These are phyloP conservation scores for Tiliacea citrago DNA, from an alignment of 2,888 invertebrate genomes.

Conservation along the genomic window DNA sequence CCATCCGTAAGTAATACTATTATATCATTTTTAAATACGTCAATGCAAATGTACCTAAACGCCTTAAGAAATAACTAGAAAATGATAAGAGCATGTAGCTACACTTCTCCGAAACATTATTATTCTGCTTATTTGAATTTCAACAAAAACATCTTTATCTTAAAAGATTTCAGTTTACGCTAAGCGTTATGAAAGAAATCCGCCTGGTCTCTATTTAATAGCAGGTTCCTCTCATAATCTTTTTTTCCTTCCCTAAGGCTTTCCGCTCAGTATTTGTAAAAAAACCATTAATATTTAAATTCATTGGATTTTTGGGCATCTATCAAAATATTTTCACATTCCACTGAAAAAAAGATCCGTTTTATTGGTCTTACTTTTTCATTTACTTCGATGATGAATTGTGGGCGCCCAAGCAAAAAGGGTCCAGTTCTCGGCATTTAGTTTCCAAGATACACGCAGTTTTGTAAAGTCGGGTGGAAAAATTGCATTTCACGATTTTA, in stretches of 20 bases:
- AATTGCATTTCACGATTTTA: no score
- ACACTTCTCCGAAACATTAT: conserved; percentile 36
- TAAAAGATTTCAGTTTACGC: conserved; percentile 15
- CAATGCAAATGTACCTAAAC: conserved; percentile 11
- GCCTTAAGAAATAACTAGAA: conserved; percentile 33
- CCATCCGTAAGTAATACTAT: not conserved
- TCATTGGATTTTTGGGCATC: conserved; percentile 14
- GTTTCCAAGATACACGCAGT: no score
- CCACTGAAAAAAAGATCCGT: conserved; percentile 14
- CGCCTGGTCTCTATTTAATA: conserved; percentile 10
- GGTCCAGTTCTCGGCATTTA: no score
- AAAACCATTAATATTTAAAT: conserved; percentile 37
- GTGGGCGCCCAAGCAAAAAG: no score
- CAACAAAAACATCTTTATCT: conserved; percentile 50
- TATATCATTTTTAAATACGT: conserved; percentile 10
- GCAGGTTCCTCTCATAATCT: conserved; percentile 19
- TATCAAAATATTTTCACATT: conserved; percentile 28
- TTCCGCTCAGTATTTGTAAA: conserved; percentile 36
- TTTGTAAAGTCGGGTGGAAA: no score
- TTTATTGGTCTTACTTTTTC: conserved; percentile 37
- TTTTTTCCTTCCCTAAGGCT: conserved; percentile 15
- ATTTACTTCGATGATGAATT: conserved; percentile 36
- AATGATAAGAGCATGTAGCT: conserved; percentile 39
- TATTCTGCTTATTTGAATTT: conserved; percentile 31
- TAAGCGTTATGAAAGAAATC: conserved; percentile 11